phyloP scores from a whole-genome alignment of 35 echinoderm and acorn worm species.

The Ophioderma brevispina region DNA sequence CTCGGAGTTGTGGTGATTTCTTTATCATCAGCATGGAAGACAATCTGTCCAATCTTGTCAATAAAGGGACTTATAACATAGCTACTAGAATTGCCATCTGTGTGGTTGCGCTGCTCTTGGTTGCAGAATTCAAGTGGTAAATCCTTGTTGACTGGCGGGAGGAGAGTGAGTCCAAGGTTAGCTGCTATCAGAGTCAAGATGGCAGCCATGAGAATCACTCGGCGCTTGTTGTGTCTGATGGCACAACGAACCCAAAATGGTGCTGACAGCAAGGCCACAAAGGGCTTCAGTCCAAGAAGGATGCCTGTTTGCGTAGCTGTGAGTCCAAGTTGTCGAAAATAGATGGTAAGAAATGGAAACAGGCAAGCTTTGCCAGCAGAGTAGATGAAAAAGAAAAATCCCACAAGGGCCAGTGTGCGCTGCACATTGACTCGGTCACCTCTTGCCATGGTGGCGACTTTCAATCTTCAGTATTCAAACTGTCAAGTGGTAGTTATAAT shows the following conservation, averaged over 20 bases:
- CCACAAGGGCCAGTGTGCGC: slow-evolving; percentile 17
- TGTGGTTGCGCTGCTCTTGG: neutral
- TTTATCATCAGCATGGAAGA: neutral
- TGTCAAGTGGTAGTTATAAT: too few relatives aligned
- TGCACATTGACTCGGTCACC: slow-evolving; percentile 50
- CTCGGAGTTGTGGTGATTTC: neutral
- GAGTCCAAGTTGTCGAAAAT: slow-evolving; percentile 86
- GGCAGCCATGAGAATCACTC: slow-evolving; percentile 61
- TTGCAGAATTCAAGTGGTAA: slow-evolving; percentile 56
- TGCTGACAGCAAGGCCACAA: slow-evolving; percentile 53
- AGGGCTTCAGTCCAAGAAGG: slow-evolving; percentile 53
- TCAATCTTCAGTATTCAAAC: too few relatives aligned
- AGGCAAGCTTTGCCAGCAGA: slow-evolving; percentile 76
- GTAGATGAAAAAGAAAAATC: slow-evolving; percentile 41
- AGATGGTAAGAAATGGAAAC: slow-evolving; percentile 79
- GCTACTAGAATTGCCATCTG: neutral
- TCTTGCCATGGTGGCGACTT: slow-evolving; percentile 26
- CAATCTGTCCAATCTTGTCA: neutral
- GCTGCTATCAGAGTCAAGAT: slow-evolving; percentile 49
- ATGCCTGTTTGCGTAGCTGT: slow-evolving; percentile 68
- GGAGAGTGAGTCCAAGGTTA: slow-evolving; percentile 62
- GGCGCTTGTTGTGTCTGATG: slow-evolving; percentile 46
- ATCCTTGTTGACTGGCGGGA: slow-evolving; percentile 58
- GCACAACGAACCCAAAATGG: slow-evolving; percentile 61
- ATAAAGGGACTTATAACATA: neutral